Conservation (phyloP, 2,888 invertebrate genomes). For the Amaurobius ferox region DNA sequence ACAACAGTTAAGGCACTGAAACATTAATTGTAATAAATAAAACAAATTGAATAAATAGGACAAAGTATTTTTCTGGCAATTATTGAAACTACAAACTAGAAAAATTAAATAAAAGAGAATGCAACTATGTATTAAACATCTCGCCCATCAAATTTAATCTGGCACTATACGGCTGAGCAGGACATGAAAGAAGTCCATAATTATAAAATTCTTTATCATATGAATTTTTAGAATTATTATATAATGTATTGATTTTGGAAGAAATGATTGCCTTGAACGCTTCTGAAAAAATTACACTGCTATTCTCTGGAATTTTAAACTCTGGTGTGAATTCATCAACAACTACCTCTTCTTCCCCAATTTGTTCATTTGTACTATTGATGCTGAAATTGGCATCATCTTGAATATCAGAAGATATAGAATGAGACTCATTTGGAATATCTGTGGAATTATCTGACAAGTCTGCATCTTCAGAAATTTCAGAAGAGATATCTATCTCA, state of each 20-base stretch:
- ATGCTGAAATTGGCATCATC: too few species aligned
- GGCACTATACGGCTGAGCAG: constrained; percentile 88
- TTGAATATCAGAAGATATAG: not conserved
- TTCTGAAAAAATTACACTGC: not conserved
- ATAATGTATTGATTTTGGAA: not conserved
- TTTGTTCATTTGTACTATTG: not conserved
- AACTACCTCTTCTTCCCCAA: not conserved
- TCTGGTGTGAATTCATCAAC: not conserved
- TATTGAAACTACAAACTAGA: too few species aligned
- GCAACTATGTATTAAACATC: constrained; percentile 80
- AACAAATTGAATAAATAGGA: not conserved
- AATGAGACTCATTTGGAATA: not conserved
- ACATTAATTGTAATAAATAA: not conserved
- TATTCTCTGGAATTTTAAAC: not conserved
- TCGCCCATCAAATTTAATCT: constrained; percentile 88
- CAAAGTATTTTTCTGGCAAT: too few species aligned
- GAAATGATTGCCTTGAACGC: not conserved
- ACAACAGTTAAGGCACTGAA: constrained; percentile 3
- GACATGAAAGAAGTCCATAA: constrained; percentile 86
- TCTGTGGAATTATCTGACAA: too few species aligned
- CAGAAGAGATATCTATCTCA: not conserved
- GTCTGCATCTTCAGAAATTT: too few species aligned
- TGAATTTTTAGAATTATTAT: not conserved
- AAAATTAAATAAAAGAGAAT: too few species aligned
- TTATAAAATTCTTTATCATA: constrained; percentile 76